Percentiles rank a stretch among this genome's conserved stretches.
Evolutionary conservation across 1,140 invertebrate species (phyloP).

Genomic region (Polypedilum pembai): DNA sequence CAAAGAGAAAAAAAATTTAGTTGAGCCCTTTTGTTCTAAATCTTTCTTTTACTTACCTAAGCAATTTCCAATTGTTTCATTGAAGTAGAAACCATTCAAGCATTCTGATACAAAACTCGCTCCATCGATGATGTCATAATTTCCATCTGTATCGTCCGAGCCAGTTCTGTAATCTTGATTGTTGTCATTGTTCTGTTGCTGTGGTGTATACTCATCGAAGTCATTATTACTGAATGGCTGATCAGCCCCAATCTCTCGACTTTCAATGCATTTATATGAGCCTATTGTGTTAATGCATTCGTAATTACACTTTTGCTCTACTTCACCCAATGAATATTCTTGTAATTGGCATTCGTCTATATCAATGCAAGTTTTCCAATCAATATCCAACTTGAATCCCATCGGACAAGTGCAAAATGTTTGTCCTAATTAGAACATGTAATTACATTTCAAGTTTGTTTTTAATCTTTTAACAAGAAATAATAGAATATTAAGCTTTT

Average conservation of each 20-base stretch:
- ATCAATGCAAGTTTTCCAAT: slow-evolving; percentile 55
- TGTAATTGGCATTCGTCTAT: slow-evolving; percentile 53
- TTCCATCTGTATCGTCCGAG: slow-evolving; percentile 11
- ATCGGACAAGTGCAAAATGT: slow-evolving; percentile 58
- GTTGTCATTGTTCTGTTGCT: neutral
- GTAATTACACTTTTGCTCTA: slow-evolving; percentile 45
- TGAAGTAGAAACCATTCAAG: slow-evolving; percentile 27
- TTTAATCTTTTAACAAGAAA: neutral
- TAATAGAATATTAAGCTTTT: neutral
- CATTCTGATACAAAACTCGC: slow-evolving; percentile 20
- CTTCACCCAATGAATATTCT: slow-evolving; percentile 36
- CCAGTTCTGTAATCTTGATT: neutral
- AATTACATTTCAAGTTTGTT: neutral
- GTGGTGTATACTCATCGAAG: neutral
- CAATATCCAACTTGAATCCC: slow-evolving; percentile 49
- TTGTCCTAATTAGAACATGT: slow-evolving; percentile 41
- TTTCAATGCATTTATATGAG: slow-evolving; percentile 44
- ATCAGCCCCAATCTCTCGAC: slow-evolving; percentile 38
- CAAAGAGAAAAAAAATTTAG: neutral
- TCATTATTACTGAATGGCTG: slow-evolving; percentile 37
- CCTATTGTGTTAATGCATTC: slow-evolving; percentile 49
- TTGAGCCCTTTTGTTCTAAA: neutral
- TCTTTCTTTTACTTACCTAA: slow-evolving; percentile 28
- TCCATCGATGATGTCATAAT: slow-evolving; percentile 21
- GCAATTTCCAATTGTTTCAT: slow-evolving; percentile 29